phyloP scores from a whole-genome alignment of 2,888 invertebrate genomes.

The Ellobium chinense region DNA sequence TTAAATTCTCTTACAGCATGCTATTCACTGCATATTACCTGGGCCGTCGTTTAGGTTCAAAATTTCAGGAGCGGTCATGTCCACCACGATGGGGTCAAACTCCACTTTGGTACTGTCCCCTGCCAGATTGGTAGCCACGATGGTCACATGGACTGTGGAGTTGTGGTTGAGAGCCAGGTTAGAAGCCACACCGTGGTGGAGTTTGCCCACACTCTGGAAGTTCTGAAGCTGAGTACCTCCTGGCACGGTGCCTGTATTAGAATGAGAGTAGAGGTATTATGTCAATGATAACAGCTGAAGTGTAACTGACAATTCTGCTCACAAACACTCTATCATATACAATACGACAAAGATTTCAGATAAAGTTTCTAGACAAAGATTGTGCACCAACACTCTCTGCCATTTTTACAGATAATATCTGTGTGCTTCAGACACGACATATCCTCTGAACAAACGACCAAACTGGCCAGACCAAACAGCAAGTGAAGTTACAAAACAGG shows the following conservation, averaged over 20 bases:
- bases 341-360: no score
- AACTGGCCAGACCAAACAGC: no score
- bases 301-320: no score
- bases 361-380: no score
- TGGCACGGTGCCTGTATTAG: conserved; percentile 52
- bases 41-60: conserved; percentile 55
- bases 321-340: no score
- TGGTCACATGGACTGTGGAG: conserved; percentile 58
- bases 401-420: no score
- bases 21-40: conserved; percentile 36
- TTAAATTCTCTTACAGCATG: not conserved
- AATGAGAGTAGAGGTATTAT: not conserved
- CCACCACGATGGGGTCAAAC: conserved; percentile 55
- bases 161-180: conserved; percentile 57
- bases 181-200: conserved; percentile 54
- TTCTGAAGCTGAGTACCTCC: conserved; percentile 58
- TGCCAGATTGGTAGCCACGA: conserved; percentile 62
- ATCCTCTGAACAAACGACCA: no score
- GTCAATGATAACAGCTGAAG: no score
- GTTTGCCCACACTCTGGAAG: conserved; percentile 55
- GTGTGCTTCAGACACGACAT: no score
- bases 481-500: no score
- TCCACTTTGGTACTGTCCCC: conserved; percentile 56
- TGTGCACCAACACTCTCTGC: no score
- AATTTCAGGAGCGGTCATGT: conserved; percentile 61